These are phyloP conservation scores for Episyrphus balteatus DNA, from an alignment of 1,140 invertebrate genomes.

Conservation along the genomic window DNA sequence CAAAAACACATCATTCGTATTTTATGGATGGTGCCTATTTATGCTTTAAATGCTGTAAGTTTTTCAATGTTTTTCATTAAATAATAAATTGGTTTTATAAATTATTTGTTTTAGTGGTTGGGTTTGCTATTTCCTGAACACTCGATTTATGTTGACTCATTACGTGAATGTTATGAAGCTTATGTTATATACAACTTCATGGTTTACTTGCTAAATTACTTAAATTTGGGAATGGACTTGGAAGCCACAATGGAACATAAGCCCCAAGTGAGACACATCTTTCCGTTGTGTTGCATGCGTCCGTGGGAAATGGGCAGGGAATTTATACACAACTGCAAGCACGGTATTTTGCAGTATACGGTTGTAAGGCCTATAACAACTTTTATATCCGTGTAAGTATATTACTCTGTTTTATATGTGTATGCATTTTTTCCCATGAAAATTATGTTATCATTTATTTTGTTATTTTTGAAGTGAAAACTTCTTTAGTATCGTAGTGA, in stretches of 20 bases:
- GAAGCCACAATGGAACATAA: conserved; percentile 73
- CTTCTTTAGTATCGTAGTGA: too few relatives aligned
- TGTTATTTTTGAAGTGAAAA: too few relatives aligned
- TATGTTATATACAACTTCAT: conserved; percentile 98
- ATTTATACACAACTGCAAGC: conserved; percentile 89
- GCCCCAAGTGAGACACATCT: conserved; percentile 72
- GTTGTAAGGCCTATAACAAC: conserved; percentile 81
- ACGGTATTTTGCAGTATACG: conserved; percentile 92
- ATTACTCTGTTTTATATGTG: background rate
- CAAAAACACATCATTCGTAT: conserved; percentile 95
- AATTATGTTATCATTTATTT: background rate
- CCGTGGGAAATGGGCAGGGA: conserved; percentile 84
- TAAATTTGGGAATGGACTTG: conserved; percentile 71
- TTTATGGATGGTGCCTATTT: conserved; percentile 96
- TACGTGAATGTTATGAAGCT: conserved; percentile 90
- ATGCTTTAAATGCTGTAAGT: conserved; percentile 85
- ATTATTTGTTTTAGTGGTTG: conserved; percentile 53
- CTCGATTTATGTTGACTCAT: conserved; percentile 84
- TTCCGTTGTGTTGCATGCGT: conserved; percentile 71
- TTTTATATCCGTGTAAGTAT: conserved; percentile 71
- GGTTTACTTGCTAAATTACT: conserved; percentile 84
- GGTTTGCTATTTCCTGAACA: conserved; percentile 68
- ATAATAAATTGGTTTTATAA: background rate
- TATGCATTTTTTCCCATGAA: background rate
- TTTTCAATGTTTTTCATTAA: background rate